Evolutionary conservation across 1,140 invertebrate species (phyloP), one percentile per base, ranked within the genome.

Genomic region (Euwallacea fornicatus): DNA sequence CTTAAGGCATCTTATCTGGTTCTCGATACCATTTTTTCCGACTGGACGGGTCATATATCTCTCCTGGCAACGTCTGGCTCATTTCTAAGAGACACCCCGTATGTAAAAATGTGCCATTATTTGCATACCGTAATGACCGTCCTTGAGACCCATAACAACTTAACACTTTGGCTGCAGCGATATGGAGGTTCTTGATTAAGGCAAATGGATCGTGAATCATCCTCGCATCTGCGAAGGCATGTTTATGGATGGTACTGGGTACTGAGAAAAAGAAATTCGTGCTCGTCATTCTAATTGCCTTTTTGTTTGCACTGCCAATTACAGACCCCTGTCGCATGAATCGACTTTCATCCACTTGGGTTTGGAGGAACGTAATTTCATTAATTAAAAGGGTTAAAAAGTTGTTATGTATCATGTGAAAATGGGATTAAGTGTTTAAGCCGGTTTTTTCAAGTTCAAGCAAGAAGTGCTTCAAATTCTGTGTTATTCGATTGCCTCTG

Each of bases 111-210:
- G 53, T 15, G 9, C 13, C 43, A 43, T 56, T 67, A 67, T 67
- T 67, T 67, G 65, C 65, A 67, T 67, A 67, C 13, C 3, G 54
- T 67, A 66, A 66, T 66, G 65, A 58, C 21, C 65, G 53, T 67
- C 61, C 61, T 64, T 64, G 61, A 13, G 42, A 10, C 6, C 50
- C 21, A 8, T 11, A 58, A 58, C 65, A 58, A 58, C 21, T 58
- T 67, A 58, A 56, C 41, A 58, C 65, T 58, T 67, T 67, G 65
- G 58, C 53, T 10, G 42, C 6, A 43, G 42, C 33, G 33, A 64
- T 42, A 64, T 64, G 46, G 43, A 47, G 61, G 44, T 64, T 15
- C 61, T 47, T 64, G 61, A 64, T 64, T 64, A 64, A 64, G 21
- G 61, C 16, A 64, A 43, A 64, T 64, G 61, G 42, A 61, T 61